These are phyloP conservation scores for Odontomachus brunneus DNA, from an alignment of 1,140 invertebrate genomes.

Conservation along the genomic window DNA sequence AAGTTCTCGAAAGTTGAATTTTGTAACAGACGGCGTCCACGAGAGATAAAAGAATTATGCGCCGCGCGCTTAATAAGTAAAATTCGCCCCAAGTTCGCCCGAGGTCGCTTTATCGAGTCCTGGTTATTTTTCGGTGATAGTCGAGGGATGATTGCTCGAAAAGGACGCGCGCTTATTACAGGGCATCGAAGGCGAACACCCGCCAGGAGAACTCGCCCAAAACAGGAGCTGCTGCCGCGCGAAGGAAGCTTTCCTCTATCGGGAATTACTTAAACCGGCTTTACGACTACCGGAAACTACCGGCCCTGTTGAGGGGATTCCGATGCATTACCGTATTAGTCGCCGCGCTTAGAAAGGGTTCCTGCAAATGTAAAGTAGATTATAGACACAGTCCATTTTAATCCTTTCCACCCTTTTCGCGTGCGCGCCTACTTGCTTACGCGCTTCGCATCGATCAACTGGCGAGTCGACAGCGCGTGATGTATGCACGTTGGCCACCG, in stretches of 20 bases:
- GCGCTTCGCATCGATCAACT: slow-evolving; percentile 30
- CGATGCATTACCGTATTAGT: slow-evolving; percentile 85
- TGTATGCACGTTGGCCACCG: background rate
- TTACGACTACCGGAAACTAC: slow-evolving; percentile 83
- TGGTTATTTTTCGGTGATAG: slow-evolving; percentile 3
- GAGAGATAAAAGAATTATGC: background rate
- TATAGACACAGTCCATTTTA: slow-evolving; percentile 81
- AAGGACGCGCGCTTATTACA: slow-evolving; percentile 14
- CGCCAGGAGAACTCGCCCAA: slow-evolving; percentile 44
- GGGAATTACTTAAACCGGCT: slow-evolving; percentile 85
- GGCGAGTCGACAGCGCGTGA: background rate
- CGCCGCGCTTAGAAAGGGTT: slow-evolving; percentile 83
- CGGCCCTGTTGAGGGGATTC: slow-evolving; percentile 80
- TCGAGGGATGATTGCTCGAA: background rate
- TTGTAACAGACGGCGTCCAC: background rate
- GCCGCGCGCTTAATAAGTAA: background rate
- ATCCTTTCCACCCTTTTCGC: slow-evolving; percentile 74
- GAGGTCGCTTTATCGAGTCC: background rate
- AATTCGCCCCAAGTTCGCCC: background rate
- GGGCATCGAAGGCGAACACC: slow-evolving; percentile 21
- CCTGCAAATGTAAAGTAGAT: slow-evolving; percentile 83
- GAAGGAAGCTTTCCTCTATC: slow-evolving; percentile 80
- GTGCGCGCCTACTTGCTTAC: slow-evolving; percentile 16
- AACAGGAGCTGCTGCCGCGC: slow-evolving; percentile 33
- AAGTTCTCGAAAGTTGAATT: background rate